Evolutionary conservation across 2,113 vertebrate genomes (phyloP).

Genomic region (Microcebus griseorufus): DNA sequence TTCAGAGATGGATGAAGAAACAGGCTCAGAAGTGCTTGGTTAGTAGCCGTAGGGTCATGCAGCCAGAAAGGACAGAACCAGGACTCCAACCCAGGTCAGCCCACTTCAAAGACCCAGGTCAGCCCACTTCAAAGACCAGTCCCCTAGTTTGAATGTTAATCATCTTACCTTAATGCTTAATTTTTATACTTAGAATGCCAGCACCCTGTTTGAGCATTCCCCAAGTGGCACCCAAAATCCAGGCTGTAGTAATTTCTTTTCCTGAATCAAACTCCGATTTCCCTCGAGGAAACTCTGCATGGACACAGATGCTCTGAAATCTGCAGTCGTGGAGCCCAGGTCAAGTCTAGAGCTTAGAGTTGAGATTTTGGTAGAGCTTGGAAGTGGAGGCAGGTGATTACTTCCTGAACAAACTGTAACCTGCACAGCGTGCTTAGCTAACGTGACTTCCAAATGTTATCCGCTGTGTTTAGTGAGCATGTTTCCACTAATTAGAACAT

Average conservation of each 20-base stretch:
- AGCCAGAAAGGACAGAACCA: neutral
- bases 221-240: neutral
- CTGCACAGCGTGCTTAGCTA: neutral
- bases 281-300: neutral
- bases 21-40: neutral
- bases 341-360: neutral
- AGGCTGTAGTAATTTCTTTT: neutral
- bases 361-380: neutral
- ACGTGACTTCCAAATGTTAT: neutral
- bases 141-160: neutral
- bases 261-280: neutral
- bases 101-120: neutral
- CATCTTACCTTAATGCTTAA: neutral
- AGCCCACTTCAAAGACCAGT: neutral
- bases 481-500: accelerated
- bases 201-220: neutral
- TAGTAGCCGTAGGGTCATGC: neutral
- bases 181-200: neutral
- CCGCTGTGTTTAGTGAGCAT: accelerated
- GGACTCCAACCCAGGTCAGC: neutral
- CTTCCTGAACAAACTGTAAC: neutral
- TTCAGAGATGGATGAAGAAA: neutral
- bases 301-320: neutral
- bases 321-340: neutral
- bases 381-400: neutral